Conservation (phyloP, 2,888 invertebrate genomes). For the Geophilus truncorum region DNA sequence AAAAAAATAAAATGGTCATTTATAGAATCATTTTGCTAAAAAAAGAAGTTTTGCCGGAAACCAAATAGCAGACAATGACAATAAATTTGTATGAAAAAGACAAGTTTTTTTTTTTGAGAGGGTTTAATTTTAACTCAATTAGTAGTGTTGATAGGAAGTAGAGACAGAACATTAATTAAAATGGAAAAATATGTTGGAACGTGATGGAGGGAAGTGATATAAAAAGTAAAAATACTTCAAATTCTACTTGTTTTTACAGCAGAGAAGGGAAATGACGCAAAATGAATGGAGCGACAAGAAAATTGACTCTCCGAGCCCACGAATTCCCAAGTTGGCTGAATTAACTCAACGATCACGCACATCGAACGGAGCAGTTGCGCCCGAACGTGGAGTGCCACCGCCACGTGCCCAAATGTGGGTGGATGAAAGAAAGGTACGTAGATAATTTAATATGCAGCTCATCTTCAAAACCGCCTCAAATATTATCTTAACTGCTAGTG, state of each 20-base stretch:
- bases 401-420: conserved; percentile 25
- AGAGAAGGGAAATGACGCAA: not conserved
- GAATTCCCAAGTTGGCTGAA: conserved; percentile 28
- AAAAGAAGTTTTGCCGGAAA: no score
- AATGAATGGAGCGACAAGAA: not conserved
- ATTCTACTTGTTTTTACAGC: not conserved
- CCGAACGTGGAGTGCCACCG: conserved; percentile 12
- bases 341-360: conserved; percentile 14
- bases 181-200: no score
- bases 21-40: no score
- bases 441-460: not conserved
- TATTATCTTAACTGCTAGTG: not conserved
- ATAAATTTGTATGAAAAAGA: no score
- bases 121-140: no score
- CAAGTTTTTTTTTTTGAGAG: no score
- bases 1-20: no score
- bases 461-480: not conserved
- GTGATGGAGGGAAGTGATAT: not conserved
- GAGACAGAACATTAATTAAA: no score
- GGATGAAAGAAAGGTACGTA: conserved; percentile 14
- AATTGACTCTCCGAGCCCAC: not conserved
- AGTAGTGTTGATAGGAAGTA: no score
- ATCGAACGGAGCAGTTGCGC: conserved; percentile 6
- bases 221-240: no score
- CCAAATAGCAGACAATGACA: no score